Base-by-base conservation (phyloP, 2,797 vertebrate species). In the Agapornis canus region DNA sequence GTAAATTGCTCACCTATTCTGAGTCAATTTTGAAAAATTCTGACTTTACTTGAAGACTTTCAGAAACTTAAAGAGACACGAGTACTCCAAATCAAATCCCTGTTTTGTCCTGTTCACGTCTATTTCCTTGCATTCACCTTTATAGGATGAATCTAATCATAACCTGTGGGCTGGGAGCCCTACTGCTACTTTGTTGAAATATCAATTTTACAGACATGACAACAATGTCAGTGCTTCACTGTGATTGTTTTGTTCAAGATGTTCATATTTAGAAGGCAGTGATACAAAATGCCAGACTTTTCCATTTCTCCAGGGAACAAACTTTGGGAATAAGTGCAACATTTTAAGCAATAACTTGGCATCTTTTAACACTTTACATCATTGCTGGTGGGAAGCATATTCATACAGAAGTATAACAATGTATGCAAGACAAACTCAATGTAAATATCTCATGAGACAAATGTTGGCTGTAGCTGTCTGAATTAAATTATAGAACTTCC, bases 361-460 rank as follows among this genome's bases (percentile, higher is more conserved):
- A 86, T 77, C 82, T 95, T 94, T 82, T 96, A 79, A 86, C 56
- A 75, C 37, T 96, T 96, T 95, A 86, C 81, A 75, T 96, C 89
- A 96, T 87, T 92, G 90, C 69, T 97, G 56, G 92, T 95, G 69
- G 90, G 84, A 95, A 91, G 37, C 22, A 45, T 76, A 91, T 86
- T 95, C 52, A 31, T 82, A 72, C 35, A 83, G 87, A 96, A n/a
- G 60, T 83, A 73, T 84, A 96, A 95, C 92, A 96, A 91, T 84
- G 82, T 89, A 81, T 94, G 78, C 69, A 96, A 94, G 82, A 96
- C 75, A 91, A 94, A 95, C 40, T 10, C 1, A 1, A 69, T 72
- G 60, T 86, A 96, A 97, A 91, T 87, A 95, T 92, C 95, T 94
- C 89, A 57, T 77, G 93, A 97, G 91, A 95, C 59, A 93, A 93